Base-by-base conservation (phyloP, 2,797 vertebrate species). In the Lithobates pipiens region DNA sequence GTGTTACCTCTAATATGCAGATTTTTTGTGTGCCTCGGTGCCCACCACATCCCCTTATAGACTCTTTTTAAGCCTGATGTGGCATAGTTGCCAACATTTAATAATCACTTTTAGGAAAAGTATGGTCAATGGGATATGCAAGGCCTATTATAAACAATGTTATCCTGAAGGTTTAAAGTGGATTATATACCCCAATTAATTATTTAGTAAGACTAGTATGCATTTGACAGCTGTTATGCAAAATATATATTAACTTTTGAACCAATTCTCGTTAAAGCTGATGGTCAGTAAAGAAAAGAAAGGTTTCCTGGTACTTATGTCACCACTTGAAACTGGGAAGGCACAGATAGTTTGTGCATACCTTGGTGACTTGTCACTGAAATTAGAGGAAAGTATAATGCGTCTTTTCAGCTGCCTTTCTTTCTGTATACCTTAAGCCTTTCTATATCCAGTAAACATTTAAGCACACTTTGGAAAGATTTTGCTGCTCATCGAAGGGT, bases 401-500 rank as follows among this genome's bases (percentile, higher is more conserved):
- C 2, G 27, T 67, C 27, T 27, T 63, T 68, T 77, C 74, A 57
- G 68, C 44, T 8, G 18, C 27, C 32, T 67, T 67, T 23, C 65
- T 79, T 80, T 63, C 46, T 57, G 36, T 69, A 57, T 93, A 89
- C 89, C 81, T 90, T n/a, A 36, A 39, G 91, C 89, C 91, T 91
- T 89, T 89, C 90, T 88, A 88, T 77, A 92, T 86, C 91, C 84
- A 9, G 89, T 80, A 83, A 92, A 92, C 91, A 93, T 95, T 93
- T 88, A n/a, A 92, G 92, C 93, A 91, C 86, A 89, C 91, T 92
- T 92, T 91, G 89, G 89, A 2, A 42, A 91, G 83, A 84, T 89
- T 92, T 89, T 71, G 76, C 89, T 91, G 86, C 90, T 89, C 89
- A 91, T 88, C 89, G 90, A 93, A 93, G 92, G 93, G 93, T 93